Evolutionary conservation across 2,797 vertebrate species (phyloP).

Genomic region (Columba guinea): DNA sequence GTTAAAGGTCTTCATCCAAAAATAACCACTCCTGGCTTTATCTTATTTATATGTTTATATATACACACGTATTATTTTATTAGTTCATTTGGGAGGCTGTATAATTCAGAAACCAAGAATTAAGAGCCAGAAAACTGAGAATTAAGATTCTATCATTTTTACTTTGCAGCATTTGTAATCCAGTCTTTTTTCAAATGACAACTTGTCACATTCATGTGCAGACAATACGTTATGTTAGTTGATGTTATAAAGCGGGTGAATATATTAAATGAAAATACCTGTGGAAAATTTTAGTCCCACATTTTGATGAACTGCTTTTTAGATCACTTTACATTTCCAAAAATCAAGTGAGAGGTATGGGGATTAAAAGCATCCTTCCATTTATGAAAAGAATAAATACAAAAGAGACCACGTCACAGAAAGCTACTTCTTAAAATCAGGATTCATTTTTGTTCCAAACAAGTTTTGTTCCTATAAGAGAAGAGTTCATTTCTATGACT

Average conservation of each 20-base stretch:
- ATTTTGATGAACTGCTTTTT: neutral
- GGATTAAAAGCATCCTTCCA: neutral
- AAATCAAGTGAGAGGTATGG: neutral
- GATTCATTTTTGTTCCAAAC: neutral
- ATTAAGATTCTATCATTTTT: neutral
- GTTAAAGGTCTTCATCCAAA: neutral
- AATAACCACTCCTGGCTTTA: neutral
- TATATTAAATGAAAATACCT: neutral
- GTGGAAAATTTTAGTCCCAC: neutral
- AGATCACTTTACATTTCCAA: neutral
- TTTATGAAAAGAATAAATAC: neutral
- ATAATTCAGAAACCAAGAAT: neutral
- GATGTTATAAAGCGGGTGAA: neutral
- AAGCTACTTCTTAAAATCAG: neutral
- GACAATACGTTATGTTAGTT: neutral
- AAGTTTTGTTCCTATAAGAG: neutral
- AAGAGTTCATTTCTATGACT: neutral
- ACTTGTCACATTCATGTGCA: neutral
- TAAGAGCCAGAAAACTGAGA: neutral
- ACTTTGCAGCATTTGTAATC: neutral
- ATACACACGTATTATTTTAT: neutral
- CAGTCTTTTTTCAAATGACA: neutral
- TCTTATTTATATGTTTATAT: neutral
- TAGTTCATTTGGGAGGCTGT: neutral
- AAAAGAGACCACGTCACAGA: neutral